These are phyloP conservation scores for Xanthia icteritia DNA, from an alignment of 2,888 invertebrate genomes.

Conservation along the genomic window DNA sequence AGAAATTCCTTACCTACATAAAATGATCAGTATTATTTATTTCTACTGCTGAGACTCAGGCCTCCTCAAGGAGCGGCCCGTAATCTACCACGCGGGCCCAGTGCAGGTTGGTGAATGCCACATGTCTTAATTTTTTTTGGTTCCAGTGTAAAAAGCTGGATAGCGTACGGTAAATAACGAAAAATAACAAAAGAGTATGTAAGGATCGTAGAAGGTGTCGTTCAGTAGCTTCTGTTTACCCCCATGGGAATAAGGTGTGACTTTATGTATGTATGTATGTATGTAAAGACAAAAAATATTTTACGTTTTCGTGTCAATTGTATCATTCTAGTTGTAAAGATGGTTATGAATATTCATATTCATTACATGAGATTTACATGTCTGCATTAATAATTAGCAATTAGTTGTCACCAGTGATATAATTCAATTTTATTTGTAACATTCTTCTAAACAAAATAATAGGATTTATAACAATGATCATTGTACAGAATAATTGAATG, in stretches of 20 bases:
- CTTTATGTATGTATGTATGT: not conserved
- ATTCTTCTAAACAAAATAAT: not conserved
- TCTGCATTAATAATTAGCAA: not conserved
- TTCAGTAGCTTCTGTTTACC: not conserved
- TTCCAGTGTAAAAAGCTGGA: not conserved
- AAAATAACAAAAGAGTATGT: not conserved
- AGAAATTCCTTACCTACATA: not conserved
- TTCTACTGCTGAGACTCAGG: not conserved
- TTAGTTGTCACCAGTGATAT: not conserved
- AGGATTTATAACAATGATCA: not conserved
- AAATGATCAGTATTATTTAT: not conserved
- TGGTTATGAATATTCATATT: constrained; percentile 11
- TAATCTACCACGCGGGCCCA: not conserved
- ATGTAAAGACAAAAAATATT: not conserved
- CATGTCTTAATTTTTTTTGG: not conserved
- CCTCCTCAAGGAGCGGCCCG: too few species aligned
- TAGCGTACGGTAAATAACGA: not conserved
- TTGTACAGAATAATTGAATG: not conserved
- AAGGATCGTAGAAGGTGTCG: not conserved
- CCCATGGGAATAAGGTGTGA: not conserved
- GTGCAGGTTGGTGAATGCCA: not conserved
- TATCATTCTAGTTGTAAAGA: not conserved
- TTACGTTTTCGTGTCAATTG: not conserved
- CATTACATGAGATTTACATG: not conserved
- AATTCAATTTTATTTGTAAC: not conserved